phyloP scores from a whole-genome alignment of 2,888 invertebrate species.

The Agriotes lineatus region DNA sequence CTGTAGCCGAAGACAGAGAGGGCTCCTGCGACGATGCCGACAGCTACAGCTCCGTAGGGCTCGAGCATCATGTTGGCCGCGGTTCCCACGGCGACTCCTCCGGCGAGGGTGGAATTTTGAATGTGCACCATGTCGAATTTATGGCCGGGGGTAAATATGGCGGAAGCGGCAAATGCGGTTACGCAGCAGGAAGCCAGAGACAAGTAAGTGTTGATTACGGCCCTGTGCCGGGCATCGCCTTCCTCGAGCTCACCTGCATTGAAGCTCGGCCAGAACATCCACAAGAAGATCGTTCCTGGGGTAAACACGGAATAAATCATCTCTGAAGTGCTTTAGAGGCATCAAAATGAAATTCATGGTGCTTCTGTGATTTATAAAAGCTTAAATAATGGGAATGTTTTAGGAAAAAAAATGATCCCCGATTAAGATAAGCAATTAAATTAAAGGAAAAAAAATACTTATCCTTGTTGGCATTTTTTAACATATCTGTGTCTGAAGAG shows the following conservation, averaged over 20 bases:
- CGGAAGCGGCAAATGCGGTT: conserved; percentile 86
- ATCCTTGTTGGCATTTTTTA: no score
- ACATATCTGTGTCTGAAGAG: no score
- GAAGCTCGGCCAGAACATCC: conserved; percentile 98
- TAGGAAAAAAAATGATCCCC: no score
- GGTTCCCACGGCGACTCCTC: conserved; percentile 92
- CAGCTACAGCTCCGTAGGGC: conserved; percentile 84
- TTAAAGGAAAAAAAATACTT: no score
- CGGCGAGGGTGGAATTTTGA: conserved; percentile 94
- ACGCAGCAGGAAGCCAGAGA: conserved; percentile 87
- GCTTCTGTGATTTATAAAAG: no score
- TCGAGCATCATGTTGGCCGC: conserved; percentile 85
- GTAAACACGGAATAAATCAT: no score
- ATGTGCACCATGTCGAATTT: conserved; percentile 94
- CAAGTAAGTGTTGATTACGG: conserved; percentile 93
- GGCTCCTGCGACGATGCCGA: conserved; percentile 83
- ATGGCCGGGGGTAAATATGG: conserved; percentile 78
- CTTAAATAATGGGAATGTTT: no score
- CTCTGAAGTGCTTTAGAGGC: no score
- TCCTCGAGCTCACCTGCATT: conserved; percentile 85
- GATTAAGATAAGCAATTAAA: no score
- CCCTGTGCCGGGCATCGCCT: conserved; percentile 83
- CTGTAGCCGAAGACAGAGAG: conserved; percentile 87
- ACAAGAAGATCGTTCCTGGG: conserved; percentile 91
- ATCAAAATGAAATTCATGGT: no score